A percentile compares a stretch with the other conserved stretches of the same genome.
Evolutionary conservation across 2,797 vertebrate species (phyloP).

Genomic region (Hoplostethus mediterraneus): DNA sequence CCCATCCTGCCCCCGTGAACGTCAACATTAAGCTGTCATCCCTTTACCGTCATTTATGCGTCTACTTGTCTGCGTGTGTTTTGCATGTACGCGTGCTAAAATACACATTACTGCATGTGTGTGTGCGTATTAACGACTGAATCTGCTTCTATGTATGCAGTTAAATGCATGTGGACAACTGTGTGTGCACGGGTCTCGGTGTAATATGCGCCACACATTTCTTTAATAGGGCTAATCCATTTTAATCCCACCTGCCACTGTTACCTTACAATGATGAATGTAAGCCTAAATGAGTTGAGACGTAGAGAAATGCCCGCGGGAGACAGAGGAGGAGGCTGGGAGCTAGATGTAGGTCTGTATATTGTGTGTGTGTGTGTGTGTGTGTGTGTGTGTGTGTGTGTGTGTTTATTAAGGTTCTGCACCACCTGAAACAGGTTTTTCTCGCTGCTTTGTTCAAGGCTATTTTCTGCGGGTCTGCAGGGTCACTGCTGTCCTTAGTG

Average conservation of each 20-base stretch:
- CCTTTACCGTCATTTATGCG: constrained; percentile 47
- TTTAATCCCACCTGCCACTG: constrained; percentile 89
- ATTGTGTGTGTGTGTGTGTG: constrained; percentile 56
- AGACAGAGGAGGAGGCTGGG: constrained; percentile 74
- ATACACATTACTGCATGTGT: constrained; percentile 21
- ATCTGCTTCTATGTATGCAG: constrained; percentile 15
- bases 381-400: constrained; percentile 39
- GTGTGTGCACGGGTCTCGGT: constrained; percentile 48
- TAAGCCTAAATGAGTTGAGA: constrained; percentile 86
- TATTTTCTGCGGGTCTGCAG: constrained; percentile 70
- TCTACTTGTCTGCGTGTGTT: constrained; percentile 20
- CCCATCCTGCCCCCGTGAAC: constrained; percentile 41
- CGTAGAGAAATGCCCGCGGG: constrained; percentile 83
- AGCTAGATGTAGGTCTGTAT: constrained; percentile 75
- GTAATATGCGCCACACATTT: constrained; percentile 82
- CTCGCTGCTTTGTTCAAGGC: constrained; percentile 63
- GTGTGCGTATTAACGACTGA: constrained; percentile 15
- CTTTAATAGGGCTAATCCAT: constrained; percentile 88
- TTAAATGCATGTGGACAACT: constrained; percentile 44
- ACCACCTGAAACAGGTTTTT: constrained; percentile 63
- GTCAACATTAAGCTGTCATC: constrained; percentile 63
- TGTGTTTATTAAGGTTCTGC: constrained; percentile 63
- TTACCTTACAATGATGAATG: constrained; percentile 88
- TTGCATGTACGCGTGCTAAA: constrained; percentile 34
- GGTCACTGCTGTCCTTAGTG: constrained; percentile 75